Evolutionary conservation across 2,113 vertebrate genomes (phyloP), one percentile per base, ranked within the genome.

Genomic region (Octodon degus): DNA sequence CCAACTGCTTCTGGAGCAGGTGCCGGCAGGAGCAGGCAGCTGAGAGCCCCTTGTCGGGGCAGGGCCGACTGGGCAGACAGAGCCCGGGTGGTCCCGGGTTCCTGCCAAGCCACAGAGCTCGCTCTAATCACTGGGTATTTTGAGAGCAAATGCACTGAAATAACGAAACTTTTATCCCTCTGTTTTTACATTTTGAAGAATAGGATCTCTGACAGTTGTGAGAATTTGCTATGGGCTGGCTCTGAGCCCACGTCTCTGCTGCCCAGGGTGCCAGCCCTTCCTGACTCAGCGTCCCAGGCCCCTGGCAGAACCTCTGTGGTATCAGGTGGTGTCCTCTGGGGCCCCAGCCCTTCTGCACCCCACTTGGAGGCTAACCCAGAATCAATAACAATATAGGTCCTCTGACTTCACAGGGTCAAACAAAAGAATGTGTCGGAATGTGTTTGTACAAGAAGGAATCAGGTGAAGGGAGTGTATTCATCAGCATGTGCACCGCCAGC

Each of bases 1-100:
- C 60, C 97, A 95, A 96, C 97, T 94, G 93, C 94, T 97, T 97
- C 98, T 97, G 97, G 97, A 97, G 97, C 97, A 98, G 97, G 97
- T 98, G 97, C 90, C 67, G 55, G 88, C 91, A 77, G 85, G 97
- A 98, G 95, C 94, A 97, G 97, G 97, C 94, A 93, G 92, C 77
- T 55, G 87, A 96, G 87, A 30, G 68, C 87, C 93, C 34, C 16
- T 34, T 7, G 1, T 8, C 7, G 17, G 7, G 62, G 24, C 62
- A 10, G 8, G 62, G 68, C 34, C 2, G 5, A 19, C 34, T 17
- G 20, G 17, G 68, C 68, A 37, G 68, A 70, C 67, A 25, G 93
- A 95, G 58, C 82, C 82, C 12, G 91, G 91, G 96, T 97, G 97
- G 96, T 86, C 97, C 83, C 5, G 0, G 13, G 9, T 53, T 55